Evolutionary conservation across 2,797 vertebrate species (phyloP), one percentile per base, ranked within the genome.

Genomic region (Cossypha caffra): DNA sequence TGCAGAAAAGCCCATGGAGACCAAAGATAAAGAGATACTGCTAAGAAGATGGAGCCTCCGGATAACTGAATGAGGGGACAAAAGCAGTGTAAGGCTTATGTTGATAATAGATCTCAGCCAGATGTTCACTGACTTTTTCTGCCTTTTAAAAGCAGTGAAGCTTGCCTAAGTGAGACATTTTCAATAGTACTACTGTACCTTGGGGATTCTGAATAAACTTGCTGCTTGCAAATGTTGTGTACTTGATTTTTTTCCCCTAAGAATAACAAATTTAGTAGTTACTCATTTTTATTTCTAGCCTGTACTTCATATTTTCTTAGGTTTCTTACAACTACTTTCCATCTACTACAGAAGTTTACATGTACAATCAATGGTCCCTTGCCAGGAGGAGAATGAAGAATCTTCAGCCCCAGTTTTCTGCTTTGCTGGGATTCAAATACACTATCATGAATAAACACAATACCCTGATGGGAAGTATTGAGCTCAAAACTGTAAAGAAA

Each of bases 111-210:
- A 95, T 93, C 58, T 88, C 88, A 84, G 74, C 74, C 92, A 97
- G 96, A 93, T 96, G 96, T 95, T 97, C 88, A 31, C 84, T 95
- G 90, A 66, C 80, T 86, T 96, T 95, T 92, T 91, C 93, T 93
- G 76, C 86, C 75, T 96, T 95, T 97, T 96, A 92, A 97, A 96
- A 96, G 81, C 95, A 92, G 57, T 38, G 90, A 97, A 96, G 93
- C 94, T 94, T 96, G 88, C 88, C 85, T 94, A 96, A 90, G 61
- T 79, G 92, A 96, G 92, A 90, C 73, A 82, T 88, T 97, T 96
- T 95, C 88, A 96, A 93, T 92, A 96, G 83, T 73, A 62, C 48
- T 61, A 82, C 54, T 86, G 63, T 86, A 86, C 90, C 82, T 94
- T 74, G 82, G 87, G 69, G 91, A 95, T 64, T 78, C 80, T 57